These are phyloP conservation scores for Psilopogon haemacephalus DNA, from an alignment of 2,113 vertebrate genomes.

Conservation along the genomic window DNA sequence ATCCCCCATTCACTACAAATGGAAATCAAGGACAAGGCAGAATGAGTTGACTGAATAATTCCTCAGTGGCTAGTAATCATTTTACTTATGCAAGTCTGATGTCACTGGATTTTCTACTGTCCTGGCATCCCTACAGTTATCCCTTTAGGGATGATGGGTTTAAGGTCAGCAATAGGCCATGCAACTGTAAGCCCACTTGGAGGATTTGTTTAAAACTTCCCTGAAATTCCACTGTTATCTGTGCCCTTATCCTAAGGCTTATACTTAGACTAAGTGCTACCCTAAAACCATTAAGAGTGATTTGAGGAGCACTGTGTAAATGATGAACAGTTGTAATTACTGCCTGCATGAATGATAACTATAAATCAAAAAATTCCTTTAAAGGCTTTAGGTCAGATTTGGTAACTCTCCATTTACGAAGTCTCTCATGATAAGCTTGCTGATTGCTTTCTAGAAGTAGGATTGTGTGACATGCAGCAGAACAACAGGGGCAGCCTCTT, in stretches of 20 bases:
- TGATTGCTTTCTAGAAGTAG: neutral
- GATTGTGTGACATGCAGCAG: neutral
- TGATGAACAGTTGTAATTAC: neutral
- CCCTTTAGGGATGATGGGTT: neutral
- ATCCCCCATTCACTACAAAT: neutral
- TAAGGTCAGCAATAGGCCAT: slow-evolving; percentile 14
- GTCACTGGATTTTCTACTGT: neutral
- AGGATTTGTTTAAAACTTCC: slow-evolving; percentile 48
- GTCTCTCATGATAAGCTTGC: neutral
- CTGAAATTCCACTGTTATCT: slow-evolving; percentile 52
- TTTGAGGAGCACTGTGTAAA: neutral
- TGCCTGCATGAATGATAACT: neutral
- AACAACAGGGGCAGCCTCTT: neutral
- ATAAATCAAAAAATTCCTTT: neutral
- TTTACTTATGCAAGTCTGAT: neutral
- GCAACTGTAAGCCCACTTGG: neutral
- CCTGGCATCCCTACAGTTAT: neutral
- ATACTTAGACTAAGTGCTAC: neutral
- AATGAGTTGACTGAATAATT: neutral
- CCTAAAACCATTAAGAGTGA: slow-evolving; percentile 2
- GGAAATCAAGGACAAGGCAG: neutral
- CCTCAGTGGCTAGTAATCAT: neutral
- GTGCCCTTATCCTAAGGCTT: neutral
- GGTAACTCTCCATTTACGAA: neutral
- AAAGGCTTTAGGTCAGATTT: neutral